Base-by-base conservation (phyloP, 2,113 vertebrate genomes). In the Triplophysa tibetana region DNA sequence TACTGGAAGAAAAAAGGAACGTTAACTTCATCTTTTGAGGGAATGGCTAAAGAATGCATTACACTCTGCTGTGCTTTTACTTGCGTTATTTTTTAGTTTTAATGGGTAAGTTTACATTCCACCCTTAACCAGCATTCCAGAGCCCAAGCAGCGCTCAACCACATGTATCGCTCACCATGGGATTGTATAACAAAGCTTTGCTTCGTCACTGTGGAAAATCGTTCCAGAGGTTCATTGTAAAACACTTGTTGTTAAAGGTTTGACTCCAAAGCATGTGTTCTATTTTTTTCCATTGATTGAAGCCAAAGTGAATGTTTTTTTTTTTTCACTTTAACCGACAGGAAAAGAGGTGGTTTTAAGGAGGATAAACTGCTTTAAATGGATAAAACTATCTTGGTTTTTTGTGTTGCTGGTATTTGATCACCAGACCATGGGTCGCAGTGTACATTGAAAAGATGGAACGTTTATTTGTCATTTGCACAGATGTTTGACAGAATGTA, bases 221-320 rank as follows among this genome's bases (percentile, higher is more conserved):
- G 45, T 17, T 43, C 10, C 43, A 45, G 43, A 45, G 43, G 75
- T 61, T 67, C 84, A 83, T 86, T 82, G 86, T 38, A 77, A 88
- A 85, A 75, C 68, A 24, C 43, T 12, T 45, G 43, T 45, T 45
- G 8, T 52, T 63, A 68, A 75, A 65, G 41, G 11, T 68, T 45
- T 8, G 23, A 69, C 68, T 62, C 61, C 23, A 54, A 80, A 54
- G 67, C n/a, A 23, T 45, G 69, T 74, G 45, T 67, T 81, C 48
- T 19, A 69, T 33, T 77, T n/a, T 80, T 81, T 61, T n/a, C 17
- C n/a, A 38, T 43, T 38, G 4, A 43, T 70, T 21, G 13, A 62
- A 64, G 54, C 24, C 4, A 45, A 45, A 65, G 41, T 6, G 23
- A 72, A 77, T n/a, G 41, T 21, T n/a, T 50, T 72, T 75, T 58